These are phyloP conservation scores for Nemurella pictetii DNA, from an alignment of 2,888 invertebrate genomes.

Conservation along the genomic window DNA sequence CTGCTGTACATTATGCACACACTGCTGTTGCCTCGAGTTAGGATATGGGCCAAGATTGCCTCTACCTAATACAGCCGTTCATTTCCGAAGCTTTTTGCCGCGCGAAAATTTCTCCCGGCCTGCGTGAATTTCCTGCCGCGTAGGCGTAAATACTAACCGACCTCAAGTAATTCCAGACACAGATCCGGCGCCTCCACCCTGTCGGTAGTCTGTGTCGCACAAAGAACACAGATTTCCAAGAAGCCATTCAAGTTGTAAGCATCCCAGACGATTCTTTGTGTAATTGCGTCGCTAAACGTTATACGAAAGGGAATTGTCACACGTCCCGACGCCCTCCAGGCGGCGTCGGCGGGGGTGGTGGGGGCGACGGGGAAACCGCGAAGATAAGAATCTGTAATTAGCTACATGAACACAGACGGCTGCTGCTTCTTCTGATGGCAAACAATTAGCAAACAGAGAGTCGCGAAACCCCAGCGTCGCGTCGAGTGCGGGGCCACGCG, in stretches of 20 bases:
- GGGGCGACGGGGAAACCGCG: not conserved
- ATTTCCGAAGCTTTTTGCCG: not conserved
- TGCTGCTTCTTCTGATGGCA: not conserved
- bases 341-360: slow-evolving; percentile 6
- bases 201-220: not conserved
- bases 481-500: not conserved
- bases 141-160: too few relatives aligned
- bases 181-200: not conserved
- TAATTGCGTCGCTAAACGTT: not conserved
- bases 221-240: too few relatives aligned
- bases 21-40: too few relatives aligned
- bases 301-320: not conserved
- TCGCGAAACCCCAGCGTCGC: not conserved
- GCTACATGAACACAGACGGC: not conserved
- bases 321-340: not conserved
- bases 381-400: slow-evolving; percentile 34
- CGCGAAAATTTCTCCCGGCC: too few relatives aligned
- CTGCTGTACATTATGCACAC: too few relatives aligned
- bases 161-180: not conserved
- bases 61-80: not conserved
- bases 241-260: not conserved
- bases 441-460: not conserved
- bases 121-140: too few relatives aligned
- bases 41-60: too few relatives aligned
- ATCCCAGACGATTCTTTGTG: not conserved